phyloP scores from a whole-genome alignment of 2,888 invertebrate genomes.

The Drosophila paramelanica region DNA sequence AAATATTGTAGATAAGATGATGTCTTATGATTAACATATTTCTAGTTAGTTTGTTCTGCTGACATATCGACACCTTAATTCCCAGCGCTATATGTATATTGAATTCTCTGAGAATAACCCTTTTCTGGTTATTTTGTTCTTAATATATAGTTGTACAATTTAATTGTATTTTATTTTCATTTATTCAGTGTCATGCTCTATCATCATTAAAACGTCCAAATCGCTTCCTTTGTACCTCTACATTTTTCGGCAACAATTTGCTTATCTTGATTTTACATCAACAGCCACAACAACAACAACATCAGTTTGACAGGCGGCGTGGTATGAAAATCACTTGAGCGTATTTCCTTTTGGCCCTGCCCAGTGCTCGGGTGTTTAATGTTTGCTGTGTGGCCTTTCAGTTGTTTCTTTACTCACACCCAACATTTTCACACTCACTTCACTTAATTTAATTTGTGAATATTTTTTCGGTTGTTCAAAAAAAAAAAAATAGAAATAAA shows the following conservation, averaged over 20 bases:
- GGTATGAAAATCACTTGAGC: conserved; percentile 79
- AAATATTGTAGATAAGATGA: background rate
- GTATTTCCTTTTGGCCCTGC: conserved; percentile 73
- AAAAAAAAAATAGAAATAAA: conserved; percentile 4
- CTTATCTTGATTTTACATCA: conserved; percentile 78
- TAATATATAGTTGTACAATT: conserved; percentile 49
- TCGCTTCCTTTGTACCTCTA: conserved; percentile 75
- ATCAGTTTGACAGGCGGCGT: conserved; percentile 39
- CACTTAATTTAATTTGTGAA: conserved; percentile 81
- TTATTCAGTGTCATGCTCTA: conserved; percentile 80
- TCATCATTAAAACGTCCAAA: conserved; percentile 77
- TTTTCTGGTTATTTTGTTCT: conserved; percentile 1
- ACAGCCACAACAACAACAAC: conserved; percentile 50
- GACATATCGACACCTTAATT: conserved; percentile 1
- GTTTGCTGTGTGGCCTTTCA: conserved; percentile 60
- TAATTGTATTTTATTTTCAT: conserved; percentile 62
- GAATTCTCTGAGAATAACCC: conserved; percentile 3
- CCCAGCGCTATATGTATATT: background rate
- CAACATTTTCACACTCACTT: conserved; percentile 77
- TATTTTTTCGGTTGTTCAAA: conserved; percentile 58
- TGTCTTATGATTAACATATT: background rate
- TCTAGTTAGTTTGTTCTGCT: background rate
- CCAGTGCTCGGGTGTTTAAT: conserved; percentile 47
- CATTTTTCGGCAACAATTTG: conserved; percentile 77
- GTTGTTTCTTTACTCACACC: conserved; percentile 38